phyloP scores from a whole-genome alignment of 1,140 invertebrate genomes.

The Hylaeus volcanicus region DNA sequence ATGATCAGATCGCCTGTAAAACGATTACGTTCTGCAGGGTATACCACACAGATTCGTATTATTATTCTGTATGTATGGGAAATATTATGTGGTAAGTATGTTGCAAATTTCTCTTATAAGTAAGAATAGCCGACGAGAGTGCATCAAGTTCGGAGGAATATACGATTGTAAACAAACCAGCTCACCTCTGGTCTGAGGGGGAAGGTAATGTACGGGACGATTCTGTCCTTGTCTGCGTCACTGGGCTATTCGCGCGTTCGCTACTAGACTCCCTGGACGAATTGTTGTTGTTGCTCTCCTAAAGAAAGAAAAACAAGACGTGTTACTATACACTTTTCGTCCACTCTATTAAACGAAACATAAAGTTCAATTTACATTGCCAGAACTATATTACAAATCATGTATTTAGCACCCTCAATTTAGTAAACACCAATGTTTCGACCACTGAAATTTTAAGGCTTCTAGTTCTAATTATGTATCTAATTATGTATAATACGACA shows the following conservation, averaged over 20 bases:
- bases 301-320: conserved; percentile 67
- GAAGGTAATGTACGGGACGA: conserved; percentile 59
- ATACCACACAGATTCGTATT: conserved; percentile 81
- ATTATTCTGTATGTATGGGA: conserved; percentile 71
- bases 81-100: conserved; percentile 42
- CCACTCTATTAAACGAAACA: conserved; percentile 37
- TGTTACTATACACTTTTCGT: conserved; percentile 43
- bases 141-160: conserved; percentile 5
- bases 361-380: conserved; percentile 48
- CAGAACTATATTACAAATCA: conserved; percentile 49
- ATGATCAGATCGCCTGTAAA: conserved; percentile 79
- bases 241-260: conserved; percentile 67
- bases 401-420: conserved; percentile 27
- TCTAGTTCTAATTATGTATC: not conserved
- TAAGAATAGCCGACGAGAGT: not conserved
- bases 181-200: conserved; percentile 77
- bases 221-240: conserved; percentile 53
- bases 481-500: not conserved
- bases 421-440: conserved; percentile 30
- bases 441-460: not conserved
- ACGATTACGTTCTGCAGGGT: conserved; percentile 81
- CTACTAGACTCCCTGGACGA: conserved; percentile 74
- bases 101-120: conserved; percentile 36
- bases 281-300: conserved; percentile 80
- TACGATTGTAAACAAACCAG: conserved; percentile 68